Evolutionary conservation across 2,113 vertebrate genomes (phyloP), one percentile per base, ranked within the genome.

Genomic region (Ciconia boyciana): DNA sequence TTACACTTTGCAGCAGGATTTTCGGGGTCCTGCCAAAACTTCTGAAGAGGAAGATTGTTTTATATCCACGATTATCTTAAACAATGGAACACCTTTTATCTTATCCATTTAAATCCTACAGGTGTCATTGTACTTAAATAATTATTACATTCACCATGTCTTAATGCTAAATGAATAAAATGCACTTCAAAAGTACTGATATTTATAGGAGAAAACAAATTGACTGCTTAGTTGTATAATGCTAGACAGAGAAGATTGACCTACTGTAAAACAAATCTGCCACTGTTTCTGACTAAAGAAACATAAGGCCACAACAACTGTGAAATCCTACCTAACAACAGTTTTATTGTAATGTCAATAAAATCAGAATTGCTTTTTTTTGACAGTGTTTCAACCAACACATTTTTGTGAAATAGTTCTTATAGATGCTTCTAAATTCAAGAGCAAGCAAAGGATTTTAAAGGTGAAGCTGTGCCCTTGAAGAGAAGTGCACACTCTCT

Each of bases 401-500:
- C 7, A 21, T 57, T 61, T 92, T 89, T 90, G 34, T 72, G 43
- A 77, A 93, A 51, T 16, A 39, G 13, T 58, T 80, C 60, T 65
- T 77, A 43, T 0, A 32, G 31, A 72, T 76, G 61, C 52, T 81
- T 89, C 65, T 60, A 72, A 83, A 93, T 77, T 85, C 34, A 87
- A 80, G 43, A 88, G 31, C 43, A 70, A 88, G 52, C 5, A 88
- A 77, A 87, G 21, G 39, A 52, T 87, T 95, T 84, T 61, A 86
- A 82, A 91, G 44, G 20, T 77, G 89, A 93, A 96, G 24, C n/a
- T n/a, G 21, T 54, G 76, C 26, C 87, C 92, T 87, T 93, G 87
- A 92, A 91, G 57, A 89, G 46, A 89, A 94, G 18, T 26, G 46
- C 46, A 46, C 49, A 5, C 46, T 82, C 20, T 61, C 48, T 82